Evolutionary conservation across 2,113 vertebrate species (phyloP).

Genomic region (Elanoides forficatus): DNA sequence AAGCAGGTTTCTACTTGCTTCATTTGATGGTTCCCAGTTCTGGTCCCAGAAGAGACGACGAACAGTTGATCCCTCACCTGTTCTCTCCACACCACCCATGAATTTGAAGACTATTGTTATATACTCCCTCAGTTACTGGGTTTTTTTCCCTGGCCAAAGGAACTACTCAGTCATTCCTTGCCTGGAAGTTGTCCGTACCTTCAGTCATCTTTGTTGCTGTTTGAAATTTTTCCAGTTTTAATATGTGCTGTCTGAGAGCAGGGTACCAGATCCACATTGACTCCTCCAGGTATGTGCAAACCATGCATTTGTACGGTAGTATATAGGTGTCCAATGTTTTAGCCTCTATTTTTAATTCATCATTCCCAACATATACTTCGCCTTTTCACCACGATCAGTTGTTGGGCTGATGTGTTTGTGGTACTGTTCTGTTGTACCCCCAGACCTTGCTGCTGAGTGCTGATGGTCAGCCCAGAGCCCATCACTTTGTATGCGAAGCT

Average conservation of each 20-base stretch:
- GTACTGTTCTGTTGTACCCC: background rate
- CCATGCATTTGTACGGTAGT: background rate
- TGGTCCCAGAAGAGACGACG: background rate
- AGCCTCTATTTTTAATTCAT: background rate
- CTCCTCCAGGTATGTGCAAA: background rate
- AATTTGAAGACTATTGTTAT: background rate
- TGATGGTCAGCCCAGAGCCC: background rate
- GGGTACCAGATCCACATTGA: rapidly evolving
- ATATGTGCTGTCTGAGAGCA: background rate
- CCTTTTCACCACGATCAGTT: background rate
- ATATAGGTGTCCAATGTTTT: background rate
- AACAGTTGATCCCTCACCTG: background rate
- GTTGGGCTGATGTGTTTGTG: background rate
- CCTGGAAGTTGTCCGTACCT: background rate
- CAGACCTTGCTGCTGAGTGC: background rate
- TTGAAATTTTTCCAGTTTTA: background rate
- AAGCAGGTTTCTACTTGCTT: background rate
- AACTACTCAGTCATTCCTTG: background rate
- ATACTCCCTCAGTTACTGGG: rapidly evolving
- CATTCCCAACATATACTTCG: background rate
- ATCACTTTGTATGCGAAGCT: background rate
- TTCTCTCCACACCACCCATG: background rate
- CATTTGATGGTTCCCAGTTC: background rate
- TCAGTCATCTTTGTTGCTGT: background rate
- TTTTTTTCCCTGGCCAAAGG: background rate